Evolutionary conservation across 1,140 invertebrate species (phyloP), one percentile per base, ranked within the genome.

Genomic region (Euura lappo): DNA sequence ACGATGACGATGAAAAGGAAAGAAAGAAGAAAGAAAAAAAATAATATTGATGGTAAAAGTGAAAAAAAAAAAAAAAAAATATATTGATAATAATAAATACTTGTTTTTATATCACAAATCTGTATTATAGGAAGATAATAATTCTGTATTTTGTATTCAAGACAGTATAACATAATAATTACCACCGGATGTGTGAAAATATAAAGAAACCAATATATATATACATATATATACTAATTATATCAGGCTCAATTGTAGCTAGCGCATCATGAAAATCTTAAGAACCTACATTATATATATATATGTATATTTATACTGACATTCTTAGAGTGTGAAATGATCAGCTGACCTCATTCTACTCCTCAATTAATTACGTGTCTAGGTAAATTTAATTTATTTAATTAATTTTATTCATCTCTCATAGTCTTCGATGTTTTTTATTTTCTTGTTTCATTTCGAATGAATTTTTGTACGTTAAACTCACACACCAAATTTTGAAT

Each of bases 51-150:
- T 79, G 83, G 79, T 82, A 83, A 82, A 81, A 79, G 74, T 79
- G 81, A 83, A 83, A 84, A 3, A n/a, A 60, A 3, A n/a, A 65
- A 2, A 70, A 65, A 71, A 75, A 82, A 78, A 74, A 79, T 81
- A 83, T 83, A 84, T 4, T 60, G 51, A 28, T 28, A 69, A 28
- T 51, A 65, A 71, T 74, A 83, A 81, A 82, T 83, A 86, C 80
- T 87, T 87, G 84, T 86, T 87, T 87, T 85, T 86, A 85, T 86
- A 86, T 85, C 81, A 85, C 79, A 86, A 82, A 79, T 86, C 85
- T 87, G 86, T 85, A 83, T 86, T 87, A 87, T 83, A 76, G 77
- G 81, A 80, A 81, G 79, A 86, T 84, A 84, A 87, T 84, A 84
- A 87, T 84, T 85, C 81, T 86, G 85, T 86, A 87, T 87, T 87